Conservation (phyloP, 1,140 invertebrate genomes). For the Drosophila ambigua region DNA sequence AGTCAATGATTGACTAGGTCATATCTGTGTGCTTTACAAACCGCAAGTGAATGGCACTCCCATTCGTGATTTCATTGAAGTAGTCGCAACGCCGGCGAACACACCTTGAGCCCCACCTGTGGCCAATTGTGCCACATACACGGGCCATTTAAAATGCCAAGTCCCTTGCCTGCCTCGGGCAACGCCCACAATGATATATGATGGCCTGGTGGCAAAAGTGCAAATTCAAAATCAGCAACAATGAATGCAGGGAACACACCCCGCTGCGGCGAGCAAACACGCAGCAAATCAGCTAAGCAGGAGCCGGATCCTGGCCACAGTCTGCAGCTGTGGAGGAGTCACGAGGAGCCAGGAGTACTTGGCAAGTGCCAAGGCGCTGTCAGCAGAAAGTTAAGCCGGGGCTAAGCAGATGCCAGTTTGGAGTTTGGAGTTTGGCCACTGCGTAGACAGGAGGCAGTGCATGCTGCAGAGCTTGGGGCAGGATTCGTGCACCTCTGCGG, state of each 20-base stretch:
- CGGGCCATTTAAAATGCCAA: conserved; percentile 28
- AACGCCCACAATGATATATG: conserved; percentile 59
- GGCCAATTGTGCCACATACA: conserved; percentile 18
- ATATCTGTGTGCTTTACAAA: too few relatives aligned
- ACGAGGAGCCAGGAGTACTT: conserved; percentile 47
- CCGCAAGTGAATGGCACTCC: too few relatives aligned
- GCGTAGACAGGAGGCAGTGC: conserved; percentile 7
- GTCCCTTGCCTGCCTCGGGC: not conserved
- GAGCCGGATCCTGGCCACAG: conserved; percentile 4
- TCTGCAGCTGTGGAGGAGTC: conserved; percentile 19
- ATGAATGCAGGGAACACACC: conserved; percentile 44
- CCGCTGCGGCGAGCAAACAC: conserved; percentile 53
- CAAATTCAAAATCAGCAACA: conserved; percentile 78
- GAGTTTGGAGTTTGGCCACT: conserved; percentile 43
- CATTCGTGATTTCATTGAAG: not conserved
- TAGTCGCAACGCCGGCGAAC: not conserved
- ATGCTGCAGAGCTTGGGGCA: conserved; percentile 4
- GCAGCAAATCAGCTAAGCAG: conserved; percentile 69
- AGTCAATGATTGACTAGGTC: too few relatives aligned
- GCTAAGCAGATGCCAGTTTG: conserved; percentile 69
- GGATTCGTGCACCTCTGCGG: conserved; percentile 41
- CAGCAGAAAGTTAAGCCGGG: conserved; percentile 77
- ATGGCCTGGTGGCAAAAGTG: conserved; percentile 59
- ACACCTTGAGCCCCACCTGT: conserved; percentile 5
- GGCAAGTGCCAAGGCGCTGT: conserved; percentile 78